Conservation (phyloP, 2,888 invertebrate species). For the Zhuqinia jingwanae region DNA sequence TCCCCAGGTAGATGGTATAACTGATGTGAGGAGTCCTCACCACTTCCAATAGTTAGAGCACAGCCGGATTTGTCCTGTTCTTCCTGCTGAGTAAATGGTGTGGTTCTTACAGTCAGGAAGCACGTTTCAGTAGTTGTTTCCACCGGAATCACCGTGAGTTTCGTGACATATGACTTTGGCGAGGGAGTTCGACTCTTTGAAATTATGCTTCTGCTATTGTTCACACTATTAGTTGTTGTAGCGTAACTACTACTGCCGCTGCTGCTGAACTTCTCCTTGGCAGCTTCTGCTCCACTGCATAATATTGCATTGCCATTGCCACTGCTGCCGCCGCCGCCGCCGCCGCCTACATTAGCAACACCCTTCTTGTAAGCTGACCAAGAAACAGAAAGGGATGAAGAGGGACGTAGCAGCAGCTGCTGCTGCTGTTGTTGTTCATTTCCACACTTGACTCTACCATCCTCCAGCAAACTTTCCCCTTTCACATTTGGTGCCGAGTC, state of each 20-base stretch:
- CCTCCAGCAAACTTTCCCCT: slow-evolving; percentile 19
- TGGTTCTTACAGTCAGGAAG: slow-evolving; percentile 63
- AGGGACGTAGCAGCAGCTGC: neutral
- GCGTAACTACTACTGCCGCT: neutral
- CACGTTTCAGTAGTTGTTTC: slow-evolving; percentile 63
- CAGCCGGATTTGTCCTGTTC: neutral
- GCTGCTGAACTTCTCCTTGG: neutral
- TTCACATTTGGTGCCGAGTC: slow-evolving; percentile 2
- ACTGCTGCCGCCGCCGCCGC: neutral
- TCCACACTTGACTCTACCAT: slow-evolving; percentile 21
- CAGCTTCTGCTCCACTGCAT: neutral
- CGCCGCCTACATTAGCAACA: neutral
- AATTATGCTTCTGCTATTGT: slow-evolving; percentile 1
- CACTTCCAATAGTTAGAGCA: neutral
- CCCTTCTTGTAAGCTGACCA: slow-evolving; percentile 5
- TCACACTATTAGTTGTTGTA: neutral
- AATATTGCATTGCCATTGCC: neutral
- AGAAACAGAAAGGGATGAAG: slow-evolving; percentile 17
- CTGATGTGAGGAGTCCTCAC: slow-evolving; percentile 3
- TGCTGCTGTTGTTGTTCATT: slow-evolving; percentile 22
- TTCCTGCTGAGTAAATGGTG: slow-evolving; percentile 46
- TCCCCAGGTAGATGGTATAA: slow-evolving; percentile 52
- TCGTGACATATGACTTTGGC: slow-evolving; percentile 68
- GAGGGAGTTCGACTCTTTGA: slow-evolving; percentile 53
- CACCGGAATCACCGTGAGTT: slow-evolving; percentile 68